Base-by-base conservation (phyloP, 2,888 invertebrate genomes). In the Ichneumon xanthorius region DNA sequence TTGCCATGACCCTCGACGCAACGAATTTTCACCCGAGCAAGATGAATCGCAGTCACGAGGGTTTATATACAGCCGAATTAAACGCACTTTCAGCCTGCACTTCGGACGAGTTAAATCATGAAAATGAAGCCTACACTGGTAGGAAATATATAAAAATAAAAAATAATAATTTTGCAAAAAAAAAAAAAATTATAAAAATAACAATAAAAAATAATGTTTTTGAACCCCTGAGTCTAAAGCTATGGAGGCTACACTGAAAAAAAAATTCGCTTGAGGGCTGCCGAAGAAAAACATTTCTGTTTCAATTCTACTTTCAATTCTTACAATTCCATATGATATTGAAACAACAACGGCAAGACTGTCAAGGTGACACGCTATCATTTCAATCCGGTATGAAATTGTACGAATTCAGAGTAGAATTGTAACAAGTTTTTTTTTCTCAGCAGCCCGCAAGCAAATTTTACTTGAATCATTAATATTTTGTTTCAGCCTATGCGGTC, bases 11-110 rank as follows among this genome's bases (percentile, higher is more conserved):
- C 63, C 70, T 81, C 70, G 22, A 73, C 72, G 72, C 67, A 30
- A 73, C 80, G 75, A 80, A 82, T 68, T 82, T 83, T 78, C 67
- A 63, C 77, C 30, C 30, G 63, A 76, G 53, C 53, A 85, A 82
- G 82, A 85, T 85, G 55, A 85, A 85, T 85, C 82, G 76, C 78
- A 50, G 67, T 45, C 48, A 61, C 73, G 80, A 71, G 71, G 61
- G 65, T 53, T 79, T 73, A 58, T 63, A 65, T 63, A 71, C 48
- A 65, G 26, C 30, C 16, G 30, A 63, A 63, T 63, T 30, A 63
- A 63, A 63, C 19, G 50, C 37, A 63, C 48, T 58, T 58, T 58
- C 61, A 14, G 48, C 16, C 14, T 53, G 50, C 53, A 50, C 70
- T 63, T 68, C 65, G 26, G 65, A 50, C 67, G 11, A 58, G 73